Percentiles rank a stretch among this genome's conserved stretches.
These are phyloP conservation scores for Mayetiola destructor DNA, from an alignment of 2,888 invertebrate genomes.

Conservation along the genomic window DNA sequence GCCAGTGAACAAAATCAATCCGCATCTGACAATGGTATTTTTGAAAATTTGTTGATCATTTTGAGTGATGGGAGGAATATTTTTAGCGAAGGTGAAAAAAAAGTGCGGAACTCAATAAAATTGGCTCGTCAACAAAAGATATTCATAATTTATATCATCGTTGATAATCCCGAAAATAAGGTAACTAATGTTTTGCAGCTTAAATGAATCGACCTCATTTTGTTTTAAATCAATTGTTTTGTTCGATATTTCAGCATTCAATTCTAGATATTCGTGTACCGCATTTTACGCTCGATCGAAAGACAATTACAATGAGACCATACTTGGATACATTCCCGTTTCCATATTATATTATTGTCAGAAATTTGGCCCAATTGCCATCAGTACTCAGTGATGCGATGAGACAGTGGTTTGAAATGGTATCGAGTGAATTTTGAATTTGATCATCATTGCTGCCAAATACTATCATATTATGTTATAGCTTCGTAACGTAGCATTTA, in stretches of 20 bases:
- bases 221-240: conserved; percentile 5
- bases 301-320: conserved; percentile 49
- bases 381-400: conserved; percentile 87
- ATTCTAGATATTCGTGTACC: conserved; percentile 79
- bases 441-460: too few relatives aligned
- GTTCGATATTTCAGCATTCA: conserved; percentile 49
- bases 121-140: conserved; percentile 67
- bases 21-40: conserved; percentile 31
- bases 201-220: conserved; percentile 19
- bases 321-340: conserved; percentile 96
- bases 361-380: conserved; percentile 78
- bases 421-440: conserved; percentile 38
- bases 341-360: conserved; percentile 88
- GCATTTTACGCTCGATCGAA: conserved; percentile 45
- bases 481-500: too few relatives aligned
- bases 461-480: too few relatives aligned
- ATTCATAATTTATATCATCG: conserved; percentile 87
- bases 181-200: conserved; percentile 33
- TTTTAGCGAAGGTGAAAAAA: conserved; percentile 70
- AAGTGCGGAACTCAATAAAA: conserved; percentile 63
- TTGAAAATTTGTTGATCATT: conserved; percentile 60
- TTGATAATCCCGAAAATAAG: conserved; percentile 86
- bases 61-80: conserved; percentile 93
- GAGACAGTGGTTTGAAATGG: conserved; percentile 96
- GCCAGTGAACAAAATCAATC: conserved; percentile 39